These are phyloP conservation scores for Presbytis comata DNA, from an alignment of 2,797 vertebrate species.

Conservation along the genomic window DNA sequence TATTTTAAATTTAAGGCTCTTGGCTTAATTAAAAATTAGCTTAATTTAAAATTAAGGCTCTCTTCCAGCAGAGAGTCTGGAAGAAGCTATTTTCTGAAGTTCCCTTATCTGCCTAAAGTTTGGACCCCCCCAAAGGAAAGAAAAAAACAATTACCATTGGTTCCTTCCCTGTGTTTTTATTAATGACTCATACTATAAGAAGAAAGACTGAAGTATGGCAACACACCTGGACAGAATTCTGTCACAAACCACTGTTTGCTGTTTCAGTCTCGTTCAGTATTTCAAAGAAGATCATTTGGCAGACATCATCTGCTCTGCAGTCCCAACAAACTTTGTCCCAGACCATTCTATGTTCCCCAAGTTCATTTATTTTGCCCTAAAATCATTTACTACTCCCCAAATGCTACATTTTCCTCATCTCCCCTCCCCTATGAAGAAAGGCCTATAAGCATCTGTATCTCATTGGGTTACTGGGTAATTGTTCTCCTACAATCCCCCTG, in stretches of 20 bases:
- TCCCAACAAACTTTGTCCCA: not conserved
- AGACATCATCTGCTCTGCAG: not conserved
- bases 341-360: not conserved
- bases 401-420: not conserved
- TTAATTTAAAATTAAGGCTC: too few relatives aligned
- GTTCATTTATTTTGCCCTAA: not conserved
- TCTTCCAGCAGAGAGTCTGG: not conserved
- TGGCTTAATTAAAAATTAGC: too few relatives aligned
- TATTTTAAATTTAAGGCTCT: not conserved
- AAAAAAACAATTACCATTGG: not conserved
- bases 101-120: not conserved
- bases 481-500: not conserved
- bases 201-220: not conserved
- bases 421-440: not conserved
- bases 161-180: not conserved
- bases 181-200: not conserved
- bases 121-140: not conserved
- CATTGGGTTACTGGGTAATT: not conserved
- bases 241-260: not conserved
- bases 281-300: not conserved
- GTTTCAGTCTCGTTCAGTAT: not conserved
- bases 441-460: not conserved
- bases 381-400: not conserved
- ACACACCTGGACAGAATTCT: not conserved
- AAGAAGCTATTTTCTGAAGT: not conserved